Conservation (phyloP, 2,888 invertebrate species). For the Oscheius sp. region DNA sequence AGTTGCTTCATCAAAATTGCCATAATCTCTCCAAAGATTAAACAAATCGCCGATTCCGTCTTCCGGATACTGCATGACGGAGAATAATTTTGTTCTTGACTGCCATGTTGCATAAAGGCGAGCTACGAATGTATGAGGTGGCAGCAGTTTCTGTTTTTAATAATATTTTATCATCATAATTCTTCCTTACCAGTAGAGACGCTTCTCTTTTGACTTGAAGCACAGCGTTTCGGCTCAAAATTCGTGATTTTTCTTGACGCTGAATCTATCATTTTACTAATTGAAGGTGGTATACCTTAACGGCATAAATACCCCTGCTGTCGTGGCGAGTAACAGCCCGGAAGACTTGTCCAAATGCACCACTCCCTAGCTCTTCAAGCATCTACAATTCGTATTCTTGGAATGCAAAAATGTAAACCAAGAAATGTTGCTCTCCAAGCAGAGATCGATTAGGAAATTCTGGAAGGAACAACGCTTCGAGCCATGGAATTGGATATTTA, state of each 20-base stretch:
- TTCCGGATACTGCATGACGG: constrained; percentile 74
- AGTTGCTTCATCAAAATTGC: constrained; percentile 81
- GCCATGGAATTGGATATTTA: constrained; percentile 83
- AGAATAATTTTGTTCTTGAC: constrained; percentile 55
- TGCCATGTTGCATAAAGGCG: constrained; percentile 66
- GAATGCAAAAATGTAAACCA: constrained; percentile 65
- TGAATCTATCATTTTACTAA: not conserved
- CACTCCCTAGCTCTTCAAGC: constrained; percentile 82
- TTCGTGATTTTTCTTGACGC: constrained; percentile 30
- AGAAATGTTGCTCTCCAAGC: constrained; percentile 75
- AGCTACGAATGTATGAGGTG: constrained; percentile 57
- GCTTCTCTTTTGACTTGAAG: constrained; percentile 51
- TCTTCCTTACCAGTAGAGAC: constrained; percentile 68
- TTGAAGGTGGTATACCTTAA: constrained; percentile 79
- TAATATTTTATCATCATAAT: constrained; percentile 77
- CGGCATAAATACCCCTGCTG: constrained; percentile 80
- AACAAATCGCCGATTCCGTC: constrained; percentile 86
- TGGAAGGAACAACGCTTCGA: constrained; percentile 86
- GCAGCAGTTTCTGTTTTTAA: constrained; percentile 52
- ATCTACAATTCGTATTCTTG: constrained; percentile 72
- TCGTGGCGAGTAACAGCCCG: constrained; percentile 77
- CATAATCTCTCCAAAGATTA: constrained; percentile 80
- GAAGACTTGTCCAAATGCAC: constrained; percentile 89
- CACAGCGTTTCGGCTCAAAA: constrained; percentile 51
- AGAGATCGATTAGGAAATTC: constrained; percentile 76